Conservation (phyloP, 1,140 invertebrate genomes). For the Scaptomyza hsui region DNA sequence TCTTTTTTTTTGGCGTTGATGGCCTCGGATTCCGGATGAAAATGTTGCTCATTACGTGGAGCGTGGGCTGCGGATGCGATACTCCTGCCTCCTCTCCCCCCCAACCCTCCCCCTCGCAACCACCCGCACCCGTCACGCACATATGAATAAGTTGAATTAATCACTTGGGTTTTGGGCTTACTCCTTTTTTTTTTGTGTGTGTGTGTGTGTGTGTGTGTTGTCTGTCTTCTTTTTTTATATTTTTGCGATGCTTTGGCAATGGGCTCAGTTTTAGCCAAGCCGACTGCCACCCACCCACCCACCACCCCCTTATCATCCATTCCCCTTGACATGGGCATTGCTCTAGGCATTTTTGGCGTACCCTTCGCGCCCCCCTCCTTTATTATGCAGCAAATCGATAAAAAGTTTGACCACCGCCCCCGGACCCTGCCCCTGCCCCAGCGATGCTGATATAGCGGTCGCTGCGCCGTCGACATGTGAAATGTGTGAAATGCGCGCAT, state of each 20-base stretch:
- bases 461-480: slow-evolving; percentile 56
- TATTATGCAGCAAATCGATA: slow-evolving; percentile 72
- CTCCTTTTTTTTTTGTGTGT: slow-evolving; percentile 19
- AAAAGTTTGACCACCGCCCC: slow-evolving; percentile 62
- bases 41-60: slow-evolving; percentile 22
- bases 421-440: neutral
- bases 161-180: slow-evolving; percentile 70
- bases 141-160: slow-evolving; percentile 81
- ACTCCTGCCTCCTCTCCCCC: neutral
- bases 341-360: slow-evolving; percentile 66
- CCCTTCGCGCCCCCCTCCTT: slow-evolving; percentile 8
- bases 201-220: no score
- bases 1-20: slow-evolving; percentile 3
- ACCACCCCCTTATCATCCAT: slow-evolving; percentile 10
- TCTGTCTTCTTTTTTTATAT: slow-evolving; percentile 14
- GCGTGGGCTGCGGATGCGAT: slow-evolving; percentile 10
- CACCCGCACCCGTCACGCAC: slow-evolving; percentile 36
- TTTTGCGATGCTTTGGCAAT: slow-evolving; percentile 10
- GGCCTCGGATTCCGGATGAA: neutral
- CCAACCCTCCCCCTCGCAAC: neutral
- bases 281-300: slow-evolving; percentile 11
- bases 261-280: slow-evolving; percentile 22
- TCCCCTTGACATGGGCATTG: slow-evolving; percentile 55
- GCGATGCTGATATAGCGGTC: slow-evolving; percentile 27
- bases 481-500: slow-evolving; percentile 80